Base-by-base conservation (phyloP, 2,797 vertebrate species). In the Rhinatrema bivittatum region DNA sequence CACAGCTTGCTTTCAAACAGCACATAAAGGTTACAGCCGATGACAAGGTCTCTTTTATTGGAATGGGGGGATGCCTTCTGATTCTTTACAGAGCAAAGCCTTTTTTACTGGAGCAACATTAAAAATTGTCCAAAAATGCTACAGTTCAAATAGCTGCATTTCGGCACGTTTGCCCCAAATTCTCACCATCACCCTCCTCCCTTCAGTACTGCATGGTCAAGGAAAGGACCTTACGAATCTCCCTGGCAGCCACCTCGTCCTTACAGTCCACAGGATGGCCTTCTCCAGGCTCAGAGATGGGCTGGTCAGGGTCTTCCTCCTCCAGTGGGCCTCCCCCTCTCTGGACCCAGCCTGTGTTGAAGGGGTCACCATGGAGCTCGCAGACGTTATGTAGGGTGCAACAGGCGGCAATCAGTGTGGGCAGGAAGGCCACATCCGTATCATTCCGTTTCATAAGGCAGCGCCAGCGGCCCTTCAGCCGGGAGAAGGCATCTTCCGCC, bases 371-470 rank as follows among this genome's bases (percentile, higher is more conserved):
- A 1, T 70, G 68, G 12, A 61, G 46, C 66, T 87, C 75, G 1
- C 74, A 83, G 20, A 83, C 42, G 32, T 90, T 86, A 60, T 84
- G 81, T 28, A 78, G 72, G 9, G 83, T 74, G 40, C 86, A 84
- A 62, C 81, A 88, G 3, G 75, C 70, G 6, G 79, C 56, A 25
- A 78, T 65, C 65, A 86, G 80, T 13, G 77, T 79, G 20, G 81
- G 77, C 19, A 82, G 62, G 43, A 87, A 80, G 1, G 84, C 72
- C 38, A 88, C 65, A 1, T 77, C 76, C 2, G 68, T 79, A 64
- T 86, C 76, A 9, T 82, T 86, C 50, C 80, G 65, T 41, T 86
- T 87, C 28, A 73, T 70, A 25, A 89, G 72, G 41, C 76, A 86
- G 57, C 76, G 68, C 85, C 78, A 85, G 36, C 81, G 79, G 0